Conservation (phyloP, 92 coral and sea anemone species). For the Zoanthus sociatus region DNA sequence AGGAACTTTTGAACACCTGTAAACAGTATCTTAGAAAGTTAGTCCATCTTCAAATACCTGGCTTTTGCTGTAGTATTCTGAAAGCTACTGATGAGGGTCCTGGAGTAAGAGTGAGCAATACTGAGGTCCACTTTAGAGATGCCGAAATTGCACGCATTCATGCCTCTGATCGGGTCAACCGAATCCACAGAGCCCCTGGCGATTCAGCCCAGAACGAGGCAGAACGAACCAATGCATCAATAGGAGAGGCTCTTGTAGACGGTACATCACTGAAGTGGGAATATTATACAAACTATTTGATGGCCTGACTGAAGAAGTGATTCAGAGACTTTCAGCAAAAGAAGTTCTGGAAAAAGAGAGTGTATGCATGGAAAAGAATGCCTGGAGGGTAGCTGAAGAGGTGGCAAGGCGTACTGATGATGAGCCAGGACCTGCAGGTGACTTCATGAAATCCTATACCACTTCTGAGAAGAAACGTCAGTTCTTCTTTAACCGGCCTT, state of each 20-base stretch:
- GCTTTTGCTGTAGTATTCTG: constrained; percentile 34
- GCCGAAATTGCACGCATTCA: constrained; percentile 49
- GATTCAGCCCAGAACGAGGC: constrained; percentile 54
- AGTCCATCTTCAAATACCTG: constrained; percentile 13
- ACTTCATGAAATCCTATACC: constrained; percentile 60
- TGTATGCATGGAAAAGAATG: constrained; percentile 62
- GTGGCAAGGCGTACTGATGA: constrained; percentile 55
- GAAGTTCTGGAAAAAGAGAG: constrained; percentile 63
- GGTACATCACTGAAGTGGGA: constrained; percentile 65
- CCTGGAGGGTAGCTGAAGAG: constrained; percentile 63
- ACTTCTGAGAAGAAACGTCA: constrained; percentile 48
- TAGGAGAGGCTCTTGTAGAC: constrained; percentile 61
- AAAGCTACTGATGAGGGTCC: constrained; percentile 54
- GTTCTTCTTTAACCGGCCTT: constrained; percentile 53
- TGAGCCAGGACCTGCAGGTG: constrained; percentile 59
- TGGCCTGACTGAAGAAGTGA: constrained; percentile 22
- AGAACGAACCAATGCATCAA: constrained; percentile 57
- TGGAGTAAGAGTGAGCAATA: constrained; percentile 51
- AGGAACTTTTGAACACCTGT: constrained; percentile 58
- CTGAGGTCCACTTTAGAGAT: constrained; percentile 53
- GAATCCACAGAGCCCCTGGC: constrained; percentile 56
- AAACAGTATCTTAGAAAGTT: constrained; percentile 35
- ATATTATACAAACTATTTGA: constrained; percentile 50
- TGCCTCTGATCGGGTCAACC: constrained; percentile 47
- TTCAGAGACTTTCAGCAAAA: constrained; percentile 55